Conservation (phyloP, 2,888 invertebrate genomes). For the Yponomeuta sedellus region DNA sequence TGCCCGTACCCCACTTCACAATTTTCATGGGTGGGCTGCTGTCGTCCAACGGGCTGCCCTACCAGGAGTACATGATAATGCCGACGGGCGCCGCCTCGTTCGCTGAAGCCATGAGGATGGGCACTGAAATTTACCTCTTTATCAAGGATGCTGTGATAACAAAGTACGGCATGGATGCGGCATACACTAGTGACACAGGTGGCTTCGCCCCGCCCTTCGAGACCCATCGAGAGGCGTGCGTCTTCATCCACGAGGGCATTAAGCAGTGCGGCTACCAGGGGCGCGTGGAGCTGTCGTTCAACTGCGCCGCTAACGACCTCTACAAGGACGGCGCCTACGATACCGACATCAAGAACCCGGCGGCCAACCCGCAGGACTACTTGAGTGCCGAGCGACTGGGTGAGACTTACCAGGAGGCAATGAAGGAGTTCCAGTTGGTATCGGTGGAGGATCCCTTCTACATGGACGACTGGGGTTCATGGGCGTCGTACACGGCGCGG, state of each 20-base stretch:
- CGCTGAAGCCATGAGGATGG: slow-evolving; percentile 98
- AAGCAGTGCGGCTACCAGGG: slow-evolving; percentile 95
- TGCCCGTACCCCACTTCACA: slow-evolving; percentile 98
- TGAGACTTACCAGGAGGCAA: slow-evolving; percentile 90
- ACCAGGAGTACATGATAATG: slow-evolving; percentile 96
- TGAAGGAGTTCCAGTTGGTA: slow-evolving; percentile 92
- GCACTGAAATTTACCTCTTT: slow-evolving; percentile 95
- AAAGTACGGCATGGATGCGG: slow-evolving; percentile 93
- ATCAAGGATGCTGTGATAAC: slow-evolving; percentile 92
- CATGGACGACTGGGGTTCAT: slow-evolving; percentile 98
- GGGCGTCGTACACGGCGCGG: slow-evolving; percentile 84
- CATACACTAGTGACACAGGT: slow-evolving; percentile 97
- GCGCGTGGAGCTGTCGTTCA: slow-evolving; percentile 95
- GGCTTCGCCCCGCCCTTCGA: slow-evolving; percentile 91
- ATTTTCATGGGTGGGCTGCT: slow-evolving; percentile 98
- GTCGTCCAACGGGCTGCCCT: slow-evolving; percentile 96
- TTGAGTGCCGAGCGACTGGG: slow-evolving; percentile 89
- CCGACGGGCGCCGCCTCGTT: slow-evolving; percentile 94
- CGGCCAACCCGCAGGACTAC: slow-evolving; percentile 89
- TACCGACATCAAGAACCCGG: slow-evolving; percentile 97
- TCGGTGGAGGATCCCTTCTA: slow-evolving; percentile 99
- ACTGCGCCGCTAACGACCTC: slow-evolving; percentile 97
- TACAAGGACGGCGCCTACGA: slow-evolving; percentile 91
- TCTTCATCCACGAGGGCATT: slow-evolving; percentile 86
- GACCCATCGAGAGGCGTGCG: background rate